Evolutionary conservation across 2,113 vertebrate species (phyloP), one percentile per base, ranked within the genome.

Genomic region (Lamprotornis superbus): DNA sequence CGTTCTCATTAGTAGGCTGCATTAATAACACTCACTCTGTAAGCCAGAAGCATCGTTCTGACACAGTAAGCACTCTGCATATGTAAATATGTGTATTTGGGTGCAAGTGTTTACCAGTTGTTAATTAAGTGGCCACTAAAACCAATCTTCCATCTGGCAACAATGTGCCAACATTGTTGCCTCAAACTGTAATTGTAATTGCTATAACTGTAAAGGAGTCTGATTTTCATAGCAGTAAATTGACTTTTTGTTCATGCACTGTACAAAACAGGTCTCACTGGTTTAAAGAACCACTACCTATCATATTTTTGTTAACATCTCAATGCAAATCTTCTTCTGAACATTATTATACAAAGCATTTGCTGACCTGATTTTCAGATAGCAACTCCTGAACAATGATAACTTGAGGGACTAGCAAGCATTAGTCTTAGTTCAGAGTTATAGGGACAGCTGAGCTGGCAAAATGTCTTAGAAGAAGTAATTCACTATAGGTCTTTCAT

Each of bases 81-180:
- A 94, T 35, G 89, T 80, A 96, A 96, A 95, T 83, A 61, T 6
- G 8, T 70, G 90, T 85, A 78, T 85, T 56, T 89, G 50, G 68
- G 87, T 80, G 67, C 82, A 87, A 74, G 39, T 16, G 5, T 59
- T 87, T 86, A 88, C 37, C 83, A 81, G 47, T 73, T 83, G 37
- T 65, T 94, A 95, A 96, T 82, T 82, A 97, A 95, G 47, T 31
- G 80, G 53, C 33, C 47, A 94, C 70, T 81, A 85, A 94, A 93
- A 86, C n/a, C 52, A 87, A 91, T 65, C 67, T 27, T 86, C 94
- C 73, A 82, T 86, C 91, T 92, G 73, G 79, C 30, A 95, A 77
- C 73, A 85, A 57, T 44, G 44, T 78, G 75, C 76, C 85, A 65
- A 77, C 83, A 90, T 70, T 9, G 16, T 59, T 92, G 59, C 57